Percentiles rank a stretch among this genome's conserved stretches.
Conservation (phyloP, 2,113 vertebrate species). For the Lophius piscatorius region DNA sequence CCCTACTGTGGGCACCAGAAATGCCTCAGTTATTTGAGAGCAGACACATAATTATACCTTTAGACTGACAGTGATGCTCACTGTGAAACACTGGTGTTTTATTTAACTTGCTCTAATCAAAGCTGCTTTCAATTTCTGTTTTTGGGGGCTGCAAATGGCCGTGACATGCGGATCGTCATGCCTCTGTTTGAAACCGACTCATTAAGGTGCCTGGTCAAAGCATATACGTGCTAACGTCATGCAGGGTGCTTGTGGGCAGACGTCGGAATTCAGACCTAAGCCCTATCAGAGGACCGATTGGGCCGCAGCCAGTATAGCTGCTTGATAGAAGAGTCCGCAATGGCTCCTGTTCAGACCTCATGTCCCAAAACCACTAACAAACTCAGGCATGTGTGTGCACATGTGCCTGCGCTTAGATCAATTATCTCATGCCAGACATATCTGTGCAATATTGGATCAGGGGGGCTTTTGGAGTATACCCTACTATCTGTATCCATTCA, state of each 20-base stretch:
- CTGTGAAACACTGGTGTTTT: conserved; percentile 57
- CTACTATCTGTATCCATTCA: conserved; percentile 27
- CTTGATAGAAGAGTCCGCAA: conserved; percentile 51
- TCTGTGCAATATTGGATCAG: conserved; percentile 56
- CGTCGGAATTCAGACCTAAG: conserved; percentile 53
- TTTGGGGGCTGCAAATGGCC: conserved; percentile 13
- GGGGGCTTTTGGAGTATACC: conserved; percentile 57
- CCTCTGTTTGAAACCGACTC: conserved; percentile 29
- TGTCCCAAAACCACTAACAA: conserved; percentile 53
- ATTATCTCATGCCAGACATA: conserved; percentile 55
- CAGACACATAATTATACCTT: conserved; percentile 72
- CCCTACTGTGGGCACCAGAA: conserved; percentile 63
- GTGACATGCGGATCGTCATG: conserved; percentile 15
- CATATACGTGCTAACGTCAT: conserved; percentile 64
- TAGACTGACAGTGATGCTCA: conserved; percentile 53
- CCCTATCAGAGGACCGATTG: conserved; percentile 53
- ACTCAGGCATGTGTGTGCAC: conserved; percentile 3
- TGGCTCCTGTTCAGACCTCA: conserved; percentile 69
- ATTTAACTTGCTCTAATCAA: conserved; percentile 59
- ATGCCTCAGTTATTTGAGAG: conserved; percentile 71
- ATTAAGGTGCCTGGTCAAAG: conserved; percentile 50
- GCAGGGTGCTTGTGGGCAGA: conserved; percentile 63
- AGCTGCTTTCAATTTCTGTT: conserved; percentile 54
- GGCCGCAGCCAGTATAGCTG: conserved; percentile 47
- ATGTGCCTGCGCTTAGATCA: conserved; percentile 32